Base-by-base conservation (phyloP, 2,113 vertebrate species). In the Platichthys stellatus region DNA sequence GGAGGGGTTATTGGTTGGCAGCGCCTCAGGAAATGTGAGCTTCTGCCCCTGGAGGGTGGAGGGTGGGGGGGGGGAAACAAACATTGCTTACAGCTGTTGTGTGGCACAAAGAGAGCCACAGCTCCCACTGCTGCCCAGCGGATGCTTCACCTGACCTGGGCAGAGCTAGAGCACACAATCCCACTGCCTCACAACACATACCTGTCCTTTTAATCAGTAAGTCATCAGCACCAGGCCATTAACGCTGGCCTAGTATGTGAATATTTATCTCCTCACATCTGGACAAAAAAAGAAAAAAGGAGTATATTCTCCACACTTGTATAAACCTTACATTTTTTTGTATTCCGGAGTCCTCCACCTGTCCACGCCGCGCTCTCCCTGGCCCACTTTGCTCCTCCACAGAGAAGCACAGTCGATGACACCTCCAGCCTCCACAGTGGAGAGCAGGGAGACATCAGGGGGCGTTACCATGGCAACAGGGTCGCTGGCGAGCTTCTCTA, bases 401-500 rank as follows among this genome's bases (percentile, higher is more conserved):
- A 14, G 75, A 76, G 79, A 23, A 80, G 76, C 80, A 54, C 77
- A 68, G 82, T 49, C 64, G 51, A 3, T 53, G 82, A 83, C 67
- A 49, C 75, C 85, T 84, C 82, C 74, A 59, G 81, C 78, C 60
- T 79, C 71, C 13, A 76, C 76, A 85, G 81, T 51, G 11, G 68
- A 81, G 83, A 72, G 63, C 79, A 72, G 65, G 69, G 83, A 91
- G 89, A 88, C 90, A 91, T 92, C 87, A 87, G 86, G 88, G 92
- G 90, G 69, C 74, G 78, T 94, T 92, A 17, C 90, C 88, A 78
- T 88, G 85, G 92, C 78, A 87, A 94, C 75, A 3, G 88, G 89
- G 92, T 92, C 82, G 87, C 90, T 90, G 88, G 84, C 78, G 59
- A 92, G 90, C 75, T 89, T 88, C 90, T 92, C 90, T 88, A 74